Evolutionary conservation across 2,113 vertebrate species (phyloP).

Genomic region (Prionailurus bengalensis): DNA sequence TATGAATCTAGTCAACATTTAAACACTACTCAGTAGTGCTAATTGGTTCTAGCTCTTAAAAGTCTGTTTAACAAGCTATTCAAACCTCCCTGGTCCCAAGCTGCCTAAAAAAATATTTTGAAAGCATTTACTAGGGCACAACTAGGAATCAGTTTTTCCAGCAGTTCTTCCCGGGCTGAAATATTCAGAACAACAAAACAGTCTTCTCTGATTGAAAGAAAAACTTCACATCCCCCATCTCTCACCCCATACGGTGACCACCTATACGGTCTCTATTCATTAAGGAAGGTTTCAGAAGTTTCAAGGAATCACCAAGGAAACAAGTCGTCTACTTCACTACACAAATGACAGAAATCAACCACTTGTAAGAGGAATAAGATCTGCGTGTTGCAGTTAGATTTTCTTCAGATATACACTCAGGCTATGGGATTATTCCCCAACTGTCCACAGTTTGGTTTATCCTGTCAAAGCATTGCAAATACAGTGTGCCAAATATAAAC

Average conservation of each 20-base stretch:
- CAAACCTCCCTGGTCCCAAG: slow-evolving; percentile 53
- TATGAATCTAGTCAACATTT: slow-evolving; percentile 50
- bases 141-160: slow-evolving; percentile 18
- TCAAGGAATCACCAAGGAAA: background rate
- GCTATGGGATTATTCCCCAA: background rate
- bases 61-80: slow-evolving; percentile 61
- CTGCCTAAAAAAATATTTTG: slow-evolving; percentile 67
- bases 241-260: background rate
- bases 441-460: background rate
- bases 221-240: background rate
- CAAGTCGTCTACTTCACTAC: background rate
- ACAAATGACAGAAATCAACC: background rate
- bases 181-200: background rate
- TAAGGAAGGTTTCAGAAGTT: background rate
- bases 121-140: slow-evolving; percentile 51
- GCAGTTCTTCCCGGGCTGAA: background rate
- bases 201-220: background rate
- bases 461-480: background rate
- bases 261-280: background rate
- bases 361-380: background rate
- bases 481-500: background rate
- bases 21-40: slow-evolving; percentile 64
- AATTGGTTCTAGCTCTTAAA: slow-evolving; percentile 72
- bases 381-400: background rate
- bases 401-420: background rate